Base-by-base conservation (phyloP, 1,140 invertebrate species). In the Megathymus violae region DNA sequence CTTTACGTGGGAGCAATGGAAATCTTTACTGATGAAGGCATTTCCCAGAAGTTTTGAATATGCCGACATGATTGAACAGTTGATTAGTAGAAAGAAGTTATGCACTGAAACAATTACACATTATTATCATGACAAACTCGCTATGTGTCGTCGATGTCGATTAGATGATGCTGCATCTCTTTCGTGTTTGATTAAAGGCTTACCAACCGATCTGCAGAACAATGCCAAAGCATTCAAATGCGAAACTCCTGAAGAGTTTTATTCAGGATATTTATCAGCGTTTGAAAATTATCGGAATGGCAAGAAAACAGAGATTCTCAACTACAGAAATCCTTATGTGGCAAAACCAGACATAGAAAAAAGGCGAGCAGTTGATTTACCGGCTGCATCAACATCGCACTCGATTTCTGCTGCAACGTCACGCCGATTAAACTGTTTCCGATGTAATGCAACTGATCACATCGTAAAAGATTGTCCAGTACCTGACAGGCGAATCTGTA, bases 151-250 rank as follows among this genome's bases (percentile, higher is more conserved):
- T 40, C 54, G 67, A 0, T 85, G 82, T 41, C 70, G 80, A 19
- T 50, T 85, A 38, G 62, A 50, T 16, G 76, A 75, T 9, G n/a
- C 10, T 7, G 44, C 44, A 1, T 3, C 19, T 25, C 4, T 47
- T 1, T 84, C 80, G 0, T 82, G 81, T 51, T 71, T 86, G 5
- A 82, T 85, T 27, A 61, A 67, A 13, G 78, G 80, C 0, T 31
- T 85, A 36, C 78, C 82, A 0, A 4, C 4, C 10, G 59, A 60
- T 6, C 16, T 85, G 10, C 78, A 78, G 64, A 36, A 69, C 10
- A 80, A 79, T 36, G 80, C 80, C 1, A 22, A 71, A 15, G 78
- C 79, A 0, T 75, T 65, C 46, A 65, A 81, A 40, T 78, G 78
- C 44, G 6, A 51, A 17, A 50, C 16, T 3, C 71, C 80, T 0